Conservation (phyloP, 2,797 vertebrate species). For the Buphagus erythrorhynchus region DNA sequence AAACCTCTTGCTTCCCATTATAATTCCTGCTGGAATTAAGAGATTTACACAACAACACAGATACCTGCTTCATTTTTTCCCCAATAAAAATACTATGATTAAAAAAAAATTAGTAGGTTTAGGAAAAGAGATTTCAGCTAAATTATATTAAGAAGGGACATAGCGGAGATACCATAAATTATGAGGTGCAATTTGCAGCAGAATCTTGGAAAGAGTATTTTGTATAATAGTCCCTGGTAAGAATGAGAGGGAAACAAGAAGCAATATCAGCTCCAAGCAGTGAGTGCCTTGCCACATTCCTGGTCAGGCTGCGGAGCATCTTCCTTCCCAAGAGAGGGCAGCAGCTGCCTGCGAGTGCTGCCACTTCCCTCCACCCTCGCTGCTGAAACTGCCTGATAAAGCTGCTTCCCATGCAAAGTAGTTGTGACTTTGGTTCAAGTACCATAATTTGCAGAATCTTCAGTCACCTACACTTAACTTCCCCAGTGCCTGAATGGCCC, state of each 20-base stretch:
- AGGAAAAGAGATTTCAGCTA: neutral
- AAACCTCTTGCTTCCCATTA: neutral
- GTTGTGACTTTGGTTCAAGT: neutral
- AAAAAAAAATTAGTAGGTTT: accelerated
- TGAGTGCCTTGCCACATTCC: neutral
- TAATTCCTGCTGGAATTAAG: neutral
- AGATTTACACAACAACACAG: neutral
- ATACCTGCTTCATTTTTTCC: neutral
- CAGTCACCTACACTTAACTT: neutral
- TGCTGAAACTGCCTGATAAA: neutral
- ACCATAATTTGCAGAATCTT: neutral
- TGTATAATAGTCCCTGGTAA: neutral
- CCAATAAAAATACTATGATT: neutral
- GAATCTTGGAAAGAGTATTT: neutral
- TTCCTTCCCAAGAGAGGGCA: conserved; percentile 76
- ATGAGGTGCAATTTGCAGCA: neutral
- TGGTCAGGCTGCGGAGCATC: neutral
- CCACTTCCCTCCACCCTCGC: neutral
- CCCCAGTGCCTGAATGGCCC: neutral
- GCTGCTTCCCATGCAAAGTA: conserved; percentile 2
- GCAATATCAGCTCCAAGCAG: accelerated
- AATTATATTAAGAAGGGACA: neutral
- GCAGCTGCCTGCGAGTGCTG: conserved; percentile 15
- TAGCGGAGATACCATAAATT: neutral
- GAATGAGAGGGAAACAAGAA: neutral